Base-by-base conservation (phyloP, 2,888 invertebrate species). In the Xestia rhomboidea region DNA sequence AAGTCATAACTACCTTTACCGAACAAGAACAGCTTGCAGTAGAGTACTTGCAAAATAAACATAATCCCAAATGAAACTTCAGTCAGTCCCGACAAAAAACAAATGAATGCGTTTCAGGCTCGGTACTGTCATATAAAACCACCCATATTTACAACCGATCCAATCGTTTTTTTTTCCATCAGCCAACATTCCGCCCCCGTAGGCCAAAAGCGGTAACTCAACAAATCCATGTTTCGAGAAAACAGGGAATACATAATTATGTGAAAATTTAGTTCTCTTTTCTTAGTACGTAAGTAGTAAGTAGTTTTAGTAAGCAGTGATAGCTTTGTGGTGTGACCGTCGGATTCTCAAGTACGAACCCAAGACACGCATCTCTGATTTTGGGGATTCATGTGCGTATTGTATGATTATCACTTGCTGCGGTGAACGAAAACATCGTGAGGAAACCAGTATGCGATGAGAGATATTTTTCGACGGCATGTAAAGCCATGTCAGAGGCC, bases 81-180 rank as follows among this genome's bases (percentile, higher is more conserved):
- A 27, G 15, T 21, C 24, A 24, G 21, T 38, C 2, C 27, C 34
- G 27, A 27, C 2, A 54, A 11, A 72, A 27, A 72, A 21, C 18
- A 60, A 76, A 44, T 34, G 6, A 68, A 51, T 63, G 7, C 24
- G 24, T 27, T 68, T 24, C 41, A 62, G 18, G 13, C 27, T 67
- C 0, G 2, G 21, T 66, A 44, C 68, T 46, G 34, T 38, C 15
- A 30, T 63, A 34, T 13, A 27, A 49, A 62, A 68, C 15, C 41
- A 24, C 18, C 18, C 8, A 68, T 77, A 77, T 77, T 63, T 77
- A 21, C 54, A 69, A 60, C 2, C 13, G 0, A 68, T 38, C 38
- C 38, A 69, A 63, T 77, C 24, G 38, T 34, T 64, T 63, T 69
- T 62, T 63, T 77, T 64, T 41, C 38, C 21, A 54, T 69, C 46